Percentiles rank a stretch among this genome's conserved stretches.
phyloP scores from a whole-genome alignment of 2,113 vertebrate genomes.

The Cinclus cinclus region DNA sequence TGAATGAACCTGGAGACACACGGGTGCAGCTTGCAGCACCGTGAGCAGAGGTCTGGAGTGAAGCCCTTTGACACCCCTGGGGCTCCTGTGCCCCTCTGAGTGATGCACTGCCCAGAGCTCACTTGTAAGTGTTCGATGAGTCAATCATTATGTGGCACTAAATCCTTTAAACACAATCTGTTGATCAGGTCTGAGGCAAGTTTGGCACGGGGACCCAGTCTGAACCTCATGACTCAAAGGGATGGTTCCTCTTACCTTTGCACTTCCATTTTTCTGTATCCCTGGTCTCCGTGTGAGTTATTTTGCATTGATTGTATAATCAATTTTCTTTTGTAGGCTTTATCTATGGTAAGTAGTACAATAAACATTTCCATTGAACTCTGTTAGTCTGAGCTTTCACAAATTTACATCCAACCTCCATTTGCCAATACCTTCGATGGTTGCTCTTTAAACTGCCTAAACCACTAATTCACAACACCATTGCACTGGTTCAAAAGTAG shows the following conservation, averaged over 20 bases:
- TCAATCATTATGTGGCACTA: neutral
- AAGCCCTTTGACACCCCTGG: too few relatives aligned
- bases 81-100: neutral
- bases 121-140: neutral
- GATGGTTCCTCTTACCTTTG: neutral
- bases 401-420: neutral
- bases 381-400: neutral
- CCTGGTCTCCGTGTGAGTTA: accelerated
- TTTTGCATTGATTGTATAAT: neutral
- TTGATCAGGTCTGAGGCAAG: neutral
- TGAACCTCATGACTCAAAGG: neutral
- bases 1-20: neutral
- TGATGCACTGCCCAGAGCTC: accelerated
- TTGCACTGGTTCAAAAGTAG: neutral
- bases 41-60: neutral
- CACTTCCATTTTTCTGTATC: neutral
- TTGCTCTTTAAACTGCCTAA: neutral
- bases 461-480: neutral
- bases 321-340: neutral
- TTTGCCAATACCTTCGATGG: neutral
- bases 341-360: neutral
- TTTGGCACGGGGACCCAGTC: neutral
- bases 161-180: neutral
- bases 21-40: neutral
- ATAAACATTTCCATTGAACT: neutral